Base-by-base conservation (phyloP, 2,888 invertebrate genomes). In the Eupithecia exiguata region DNA sequence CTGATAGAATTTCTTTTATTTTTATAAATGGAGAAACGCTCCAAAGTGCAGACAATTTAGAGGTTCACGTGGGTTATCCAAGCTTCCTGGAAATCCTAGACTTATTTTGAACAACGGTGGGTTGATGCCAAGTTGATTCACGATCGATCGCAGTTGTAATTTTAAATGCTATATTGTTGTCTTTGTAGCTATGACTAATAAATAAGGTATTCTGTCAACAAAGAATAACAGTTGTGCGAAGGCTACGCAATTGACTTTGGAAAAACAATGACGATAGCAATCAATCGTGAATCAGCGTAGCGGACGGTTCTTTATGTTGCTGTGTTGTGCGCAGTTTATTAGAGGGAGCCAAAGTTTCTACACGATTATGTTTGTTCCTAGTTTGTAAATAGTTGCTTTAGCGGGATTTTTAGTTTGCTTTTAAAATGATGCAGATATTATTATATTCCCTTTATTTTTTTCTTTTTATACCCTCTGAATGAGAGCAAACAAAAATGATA, bases 11-110 rank as follows among this genome's bases (percentile, higher is more conserved):
- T 18, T 46, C 38, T 43, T 72, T 43, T 73, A 71, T 72, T 72
- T 72, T 69, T 21, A 25, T 65, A 69, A 69, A 72, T 66, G 58
- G 30, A 38, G 12, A 40, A 5, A n/a, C 40, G 69, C 53, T 21
- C 67, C 70, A 66, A 21, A 63, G 62, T 63, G 63, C 72, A 72
- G 68, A 67, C 68, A 67, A 68, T 68, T 63, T 65, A 69, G 69
- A 67, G 68, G 73, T 68, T 63, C 62, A 35, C 68, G 58, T 49
- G n/a, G 49, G 36, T 21, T 70, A 43, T 65, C 58, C 53, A 66
- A 66, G 73, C 66, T 72, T 61, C 73, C 43, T 65, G 40, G 18
- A 43, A 35, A 21, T 38, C 65, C 65, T 62, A 30, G n/a, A 38
- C 35, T 69, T 66, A 30, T 61, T 30, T 30, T 16, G 61, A 62